phyloP scores from a whole-genome alignment of 2,888 invertebrate genomes.

The Himalopsyche anomala region DNA sequence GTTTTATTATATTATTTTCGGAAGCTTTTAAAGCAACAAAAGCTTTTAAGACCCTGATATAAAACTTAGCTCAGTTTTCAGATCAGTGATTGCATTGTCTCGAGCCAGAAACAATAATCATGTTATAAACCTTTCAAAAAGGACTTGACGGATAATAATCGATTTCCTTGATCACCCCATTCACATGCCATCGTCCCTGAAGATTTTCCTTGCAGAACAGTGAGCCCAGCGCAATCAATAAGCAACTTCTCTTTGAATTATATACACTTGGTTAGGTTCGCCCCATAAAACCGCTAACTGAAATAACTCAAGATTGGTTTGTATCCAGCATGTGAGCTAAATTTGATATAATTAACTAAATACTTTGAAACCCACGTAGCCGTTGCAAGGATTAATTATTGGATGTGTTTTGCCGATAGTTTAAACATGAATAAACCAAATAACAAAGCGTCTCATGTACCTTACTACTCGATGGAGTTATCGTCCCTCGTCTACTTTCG shows the following conservation, averaged over 20 bases:
- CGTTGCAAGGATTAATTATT: not conserved
- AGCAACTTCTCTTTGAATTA: not conserved
- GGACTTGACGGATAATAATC: not conserved
- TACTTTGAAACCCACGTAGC: not conserved
- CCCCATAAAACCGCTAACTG: not conserved
- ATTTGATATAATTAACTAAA: not conserved
- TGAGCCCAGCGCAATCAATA: not conserved
- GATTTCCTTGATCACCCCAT: slow-evolving; percentile 6
- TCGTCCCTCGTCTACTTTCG: no score
- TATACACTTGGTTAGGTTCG: not conserved
- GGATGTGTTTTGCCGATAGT: not conserved
- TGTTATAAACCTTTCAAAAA: not conserved
- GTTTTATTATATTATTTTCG: not conserved
- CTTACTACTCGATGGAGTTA: no score
- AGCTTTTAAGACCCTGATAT: not conserved
- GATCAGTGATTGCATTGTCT: not conserved
- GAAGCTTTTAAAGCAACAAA: not conserved
- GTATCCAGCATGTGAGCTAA: not conserved
- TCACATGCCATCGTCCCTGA: not conserved
- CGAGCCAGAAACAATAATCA: not conserved
- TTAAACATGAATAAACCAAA: not conserved
- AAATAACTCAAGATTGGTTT: slow-evolving; percentile 20
- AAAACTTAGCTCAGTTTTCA: not conserved
- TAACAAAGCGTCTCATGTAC: no score
- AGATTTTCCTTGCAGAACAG: slow-evolving; percentile 14